Percentiles rank a stretch among this genome's conserved stretches.
phyloP scores from a whole-genome alignment of 2,888 invertebrate genomes.

The Cheilosia pagana region DNA sequence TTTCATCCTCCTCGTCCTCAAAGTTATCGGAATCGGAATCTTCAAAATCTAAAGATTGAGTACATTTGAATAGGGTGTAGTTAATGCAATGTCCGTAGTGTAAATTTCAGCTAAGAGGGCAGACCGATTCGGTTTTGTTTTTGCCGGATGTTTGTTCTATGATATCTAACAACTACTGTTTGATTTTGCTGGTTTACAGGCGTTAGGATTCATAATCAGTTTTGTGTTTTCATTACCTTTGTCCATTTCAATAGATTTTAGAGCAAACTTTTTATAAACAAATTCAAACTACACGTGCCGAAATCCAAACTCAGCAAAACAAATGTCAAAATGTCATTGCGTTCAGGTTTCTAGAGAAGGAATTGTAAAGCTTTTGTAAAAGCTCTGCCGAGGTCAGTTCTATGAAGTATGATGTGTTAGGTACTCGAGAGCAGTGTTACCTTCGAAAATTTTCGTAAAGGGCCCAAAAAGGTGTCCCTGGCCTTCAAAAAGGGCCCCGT shows the following conservation, averaged over 20 bases:
- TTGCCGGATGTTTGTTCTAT: not conserved
- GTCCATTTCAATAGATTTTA: slow-evolving; percentile 34
- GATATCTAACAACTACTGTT: not conserved
- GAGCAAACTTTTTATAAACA: slow-evolving; percentile 30
- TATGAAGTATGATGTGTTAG: too few species aligned
- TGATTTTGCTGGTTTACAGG: not conserved
- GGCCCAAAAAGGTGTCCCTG: too few species aligned
- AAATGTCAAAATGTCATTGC: slow-evolving; percentile 17
- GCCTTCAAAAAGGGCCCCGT: too few species aligned
- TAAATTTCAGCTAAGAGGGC: not conserved
- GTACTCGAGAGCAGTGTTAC: too few species aligned
- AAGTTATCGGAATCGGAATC: slow-evolving; percentile 82
- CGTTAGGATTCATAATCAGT: not conserved
- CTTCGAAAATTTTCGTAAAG: too few species aligned
- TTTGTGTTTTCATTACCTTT: slow-evolving; percentile 36
- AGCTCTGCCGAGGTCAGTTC: too few species aligned
- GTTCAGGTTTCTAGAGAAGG: not conserved
- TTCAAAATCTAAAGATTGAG: slow-evolving; percentile 30
- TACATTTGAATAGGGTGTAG: not conserved
- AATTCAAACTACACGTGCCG: slow-evolving; percentile 26
- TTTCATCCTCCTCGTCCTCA: slow-evolving; percentile 84
- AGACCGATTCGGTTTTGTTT: not conserved
- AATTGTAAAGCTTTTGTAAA: not conserved
- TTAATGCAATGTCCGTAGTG: not conserved
- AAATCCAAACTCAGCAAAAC: not conserved